A percentile compares a stretch with the other conserved stretches of the same genome.
Evolutionary conservation across 2,888 invertebrate species (phyloP).

Genomic region (Drosophila acutilabella): DNA sequence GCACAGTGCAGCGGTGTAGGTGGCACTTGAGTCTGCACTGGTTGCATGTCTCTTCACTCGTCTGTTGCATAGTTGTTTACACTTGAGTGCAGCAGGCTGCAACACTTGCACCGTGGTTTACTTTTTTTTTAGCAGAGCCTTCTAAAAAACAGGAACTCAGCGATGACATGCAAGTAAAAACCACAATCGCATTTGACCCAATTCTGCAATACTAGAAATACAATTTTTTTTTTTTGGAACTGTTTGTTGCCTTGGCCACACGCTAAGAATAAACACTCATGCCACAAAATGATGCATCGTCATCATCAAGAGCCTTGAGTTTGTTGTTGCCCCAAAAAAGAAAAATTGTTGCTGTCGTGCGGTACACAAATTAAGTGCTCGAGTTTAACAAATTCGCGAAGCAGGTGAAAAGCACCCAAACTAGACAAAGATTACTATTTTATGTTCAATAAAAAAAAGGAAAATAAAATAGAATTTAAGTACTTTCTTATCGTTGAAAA

Average conservation of each 20-base stretch:
- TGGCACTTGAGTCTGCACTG: slow-evolving; percentile 41
- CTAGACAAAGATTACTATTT: neutral
- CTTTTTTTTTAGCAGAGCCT: neutral
- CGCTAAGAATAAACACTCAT: slow-evolving; percentile 55
- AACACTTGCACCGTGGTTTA: slow-evolving; percentile 60
- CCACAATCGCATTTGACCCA: slow-evolving; percentile 52
- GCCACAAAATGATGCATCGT: slow-evolving; percentile 53
- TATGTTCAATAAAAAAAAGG: neutral
- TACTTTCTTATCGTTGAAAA: slow-evolving; percentile 4
- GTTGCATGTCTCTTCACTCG: slow-evolving; percentile 24
- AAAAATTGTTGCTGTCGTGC: slow-evolving; percentile 21
- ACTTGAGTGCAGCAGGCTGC: slow-evolving; percentile 43
- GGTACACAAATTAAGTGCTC: slow-evolving; percentile 12
- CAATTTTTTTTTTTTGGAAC: neutral
- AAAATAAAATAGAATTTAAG: slow-evolving; percentile 4
- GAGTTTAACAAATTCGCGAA: neutral
- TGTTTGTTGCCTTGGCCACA: slow-evolving; percentile 56
- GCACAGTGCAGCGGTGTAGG: slow-evolving; percentile 7
- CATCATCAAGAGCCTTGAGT: slow-evolving; percentile 48
- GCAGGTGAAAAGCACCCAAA: neutral
- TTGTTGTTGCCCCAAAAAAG: too few species aligned
- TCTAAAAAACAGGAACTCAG: neutral
- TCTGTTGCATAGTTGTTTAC: slow-evolving; percentile 47
- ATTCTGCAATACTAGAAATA: slow-evolving; percentile 15
- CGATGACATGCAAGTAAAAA: slow-evolving; percentile 39